Base-by-base conservation (phyloP, 2,113 vertebrate species). In the Chloropsis hardwickii region DNA sequence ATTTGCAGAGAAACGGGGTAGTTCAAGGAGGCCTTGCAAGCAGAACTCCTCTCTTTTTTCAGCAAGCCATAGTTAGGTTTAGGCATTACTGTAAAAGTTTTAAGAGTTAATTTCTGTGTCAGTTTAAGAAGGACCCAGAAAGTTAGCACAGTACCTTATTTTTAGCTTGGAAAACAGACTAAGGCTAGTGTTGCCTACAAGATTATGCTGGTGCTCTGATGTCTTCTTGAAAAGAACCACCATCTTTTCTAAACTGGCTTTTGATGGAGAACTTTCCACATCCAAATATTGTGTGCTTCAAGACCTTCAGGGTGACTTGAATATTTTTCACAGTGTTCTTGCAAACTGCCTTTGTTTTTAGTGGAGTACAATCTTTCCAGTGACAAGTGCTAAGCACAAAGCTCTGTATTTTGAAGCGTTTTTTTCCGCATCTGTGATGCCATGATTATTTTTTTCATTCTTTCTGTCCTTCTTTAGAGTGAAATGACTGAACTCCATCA, bases 401-500 rank as follows among this genome's bases (percentile, higher is more conserved):
- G n/a, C 33, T 86, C 54, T 3, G 3, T 22, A 29, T 77, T 84
- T 77, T 73, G 6, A 62, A 57, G 37, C 72, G 14, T 2, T 85
- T 65, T 78, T 31, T 3, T n/a, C 21, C 3, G 7, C 40, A 19
- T 61, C 23, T 88, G 7, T 82, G 47, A 35, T 86, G 33, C 31
- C 50, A 19, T 74, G 35, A 62, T 93, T 22, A 33, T 51, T 91
- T 56, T 16, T 54, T 69, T n/a, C 28, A 21, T 65, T 23, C 37
- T 66, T 47, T 15, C 58, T 82, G 94, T 90, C 51, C 19, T 37
- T 44, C 65, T 88, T 14, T 95, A 99, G 99, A 98, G 81, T 71
- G 99, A 99, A 22, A 79, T 93, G 54, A 98, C 96, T 29, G 98
- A 98, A 89, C 97, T 97, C 28, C 98, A 98, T 81, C 98, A 97